phyloP scores from a whole-genome alignment of 2,888 invertebrate genomes.

The Dorcus parallelipipedus region DNA sequence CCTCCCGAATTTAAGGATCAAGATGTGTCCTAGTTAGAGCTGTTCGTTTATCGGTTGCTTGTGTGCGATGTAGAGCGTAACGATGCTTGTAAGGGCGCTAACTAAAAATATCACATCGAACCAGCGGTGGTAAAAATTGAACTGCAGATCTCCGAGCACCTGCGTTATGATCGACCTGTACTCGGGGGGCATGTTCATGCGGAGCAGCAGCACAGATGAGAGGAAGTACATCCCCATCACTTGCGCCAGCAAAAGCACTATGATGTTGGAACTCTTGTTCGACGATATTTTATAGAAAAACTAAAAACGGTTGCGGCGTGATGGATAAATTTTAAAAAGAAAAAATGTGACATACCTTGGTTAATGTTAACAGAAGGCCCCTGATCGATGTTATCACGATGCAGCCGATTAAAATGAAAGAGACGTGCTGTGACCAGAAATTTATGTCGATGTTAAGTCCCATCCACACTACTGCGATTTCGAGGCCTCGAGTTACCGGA shows the following conservation, averaged over 20 bases:
- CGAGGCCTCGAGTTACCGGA: slow-evolving; percentile 93
- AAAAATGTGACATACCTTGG: slow-evolving; percentile 67
- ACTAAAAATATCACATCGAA: slow-evolving; percentile 99
- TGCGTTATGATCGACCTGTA: slow-evolving; percentile 89
- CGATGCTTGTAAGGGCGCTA: slow-evolving; percentile 92
- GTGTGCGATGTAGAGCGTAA: slow-evolving; percentile 92
- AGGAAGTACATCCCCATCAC: slow-evolving; percentile 99
- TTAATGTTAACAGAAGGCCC: slow-evolving; percentile 91
- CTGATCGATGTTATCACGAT: slow-evolving; percentile 97
- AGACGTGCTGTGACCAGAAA: slow-evolving; percentile 99
- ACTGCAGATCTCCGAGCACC: slow-evolving; percentile 95
- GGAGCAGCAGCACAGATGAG: slow-evolving; percentile 92
- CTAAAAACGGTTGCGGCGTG: slow-evolving; percentile 54
- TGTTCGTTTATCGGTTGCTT: slow-evolving; percentile 55
- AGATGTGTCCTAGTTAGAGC: neutral
- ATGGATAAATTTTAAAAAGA: neutral
- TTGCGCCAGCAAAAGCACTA: slow-evolving; percentile 93
- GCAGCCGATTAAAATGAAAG: slow-evolving; percentile 94
- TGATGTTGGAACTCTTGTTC: slow-evolving; percentile 96
- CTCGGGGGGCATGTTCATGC: slow-evolving; percentile 99
- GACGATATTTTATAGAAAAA: slow-evolving; percentile 99
- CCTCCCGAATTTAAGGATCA: neutral
- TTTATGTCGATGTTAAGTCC: slow-evolving; percentile 94
- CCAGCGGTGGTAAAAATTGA: slow-evolving; percentile 99
- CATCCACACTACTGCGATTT: slow-evolving; percentile 95